Percentiles rank a stretch among this genome's conserved stretches.
Conservation (phyloP, 2,888 invertebrate genomes). For the Rhagonycha fulva region DNA sequence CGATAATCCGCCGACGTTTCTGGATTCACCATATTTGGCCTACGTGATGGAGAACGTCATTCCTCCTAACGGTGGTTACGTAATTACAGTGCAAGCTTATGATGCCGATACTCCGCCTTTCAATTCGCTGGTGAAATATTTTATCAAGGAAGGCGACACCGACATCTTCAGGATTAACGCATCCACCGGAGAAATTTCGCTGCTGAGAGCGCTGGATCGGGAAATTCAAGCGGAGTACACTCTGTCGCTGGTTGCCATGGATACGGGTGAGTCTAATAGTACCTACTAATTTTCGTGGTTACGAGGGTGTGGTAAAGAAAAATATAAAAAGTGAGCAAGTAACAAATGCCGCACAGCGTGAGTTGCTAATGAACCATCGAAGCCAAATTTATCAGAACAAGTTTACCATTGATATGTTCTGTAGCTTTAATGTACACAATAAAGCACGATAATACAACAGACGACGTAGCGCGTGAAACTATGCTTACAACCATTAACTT, state of each 20-base stretch:
- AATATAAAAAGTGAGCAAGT: slow-evolving; percentile 27
- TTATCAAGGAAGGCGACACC: slow-evolving; percentile 90
- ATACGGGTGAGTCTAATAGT: slow-evolving; percentile 71
- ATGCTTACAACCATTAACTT: slow-evolving; percentile 34
- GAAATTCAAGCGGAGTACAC: slow-evolving; percentile 84
- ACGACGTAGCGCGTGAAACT: slow-evolving; percentile 34
- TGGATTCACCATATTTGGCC: slow-evolving; percentile 92
- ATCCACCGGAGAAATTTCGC: slow-evolving; percentile 86
- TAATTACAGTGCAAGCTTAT: slow-evolving; percentile 82
- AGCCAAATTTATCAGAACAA: slow-evolving; percentile 46
- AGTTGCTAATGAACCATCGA: slow-evolving; percentile 46
- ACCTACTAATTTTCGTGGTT: no score
- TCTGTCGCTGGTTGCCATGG: slow-evolving; percentile 88
- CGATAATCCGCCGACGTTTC: slow-evolving; percentile 90
- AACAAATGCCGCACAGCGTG: slow-evolving; percentile 37
- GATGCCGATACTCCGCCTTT: slow-evolving; percentile 91
- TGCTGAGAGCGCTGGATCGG: slow-evolving; percentile 81
- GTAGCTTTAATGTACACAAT: slow-evolving; percentile 44
- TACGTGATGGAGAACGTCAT: slow-evolving; percentile 92
- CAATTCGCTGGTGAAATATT: slow-evolving; percentile 89
- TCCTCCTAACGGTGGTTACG: slow-evolving; percentile 78
- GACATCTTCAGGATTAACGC: slow-evolving; percentile 91
- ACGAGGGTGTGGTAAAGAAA: neutral
- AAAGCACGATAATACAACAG: slow-evolving; percentile 45
- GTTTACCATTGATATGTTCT: slow-evolving; percentile 43